phyloP scores from a whole-genome alignment of 2,797 vertebrate genomes.

The Galago senegalensis region DNA sequence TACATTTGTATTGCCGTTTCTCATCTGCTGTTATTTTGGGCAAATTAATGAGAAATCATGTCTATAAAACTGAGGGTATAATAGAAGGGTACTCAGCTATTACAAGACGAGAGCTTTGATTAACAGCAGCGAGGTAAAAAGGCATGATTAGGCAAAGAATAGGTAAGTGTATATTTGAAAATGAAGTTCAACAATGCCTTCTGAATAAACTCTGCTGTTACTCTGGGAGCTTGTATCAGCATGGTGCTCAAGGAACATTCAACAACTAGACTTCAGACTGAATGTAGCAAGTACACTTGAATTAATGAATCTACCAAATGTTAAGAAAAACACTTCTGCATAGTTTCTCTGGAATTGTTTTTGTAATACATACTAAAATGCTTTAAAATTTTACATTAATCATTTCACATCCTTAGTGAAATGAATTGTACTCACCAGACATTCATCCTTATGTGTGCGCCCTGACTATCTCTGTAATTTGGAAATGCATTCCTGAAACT shows the following conservation, averaged over 20 bases:
- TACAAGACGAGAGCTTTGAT: not conserved
- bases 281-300: not conserved
- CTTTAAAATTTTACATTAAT: constrained; percentile 51
- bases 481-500: not conserved
- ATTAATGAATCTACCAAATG: constrained; percentile 12
- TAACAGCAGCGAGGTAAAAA: constrained; percentile 36
- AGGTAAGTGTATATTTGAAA: not conserved
- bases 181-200: not conserved
- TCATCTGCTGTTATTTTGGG: not conserved
- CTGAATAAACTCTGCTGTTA: constrained; percentile 22
- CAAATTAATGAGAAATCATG: constrained; percentile 42
- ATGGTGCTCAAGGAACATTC: not conserved
- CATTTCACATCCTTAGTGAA: constrained; percentile 4
- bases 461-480: not conserved
- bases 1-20: not conserved
- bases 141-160: not conserved
- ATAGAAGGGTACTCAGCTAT: not conserved
- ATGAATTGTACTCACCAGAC: not conserved
- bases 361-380: constrained; percentile 17
- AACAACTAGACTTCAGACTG: constrained; percentile 13
- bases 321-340: constrained; percentile 49
- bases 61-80: not conserved
- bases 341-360: constrained; percentile 45
- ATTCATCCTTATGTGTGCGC: not conserved
- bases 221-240: not conserved